phyloP scores from a whole-genome alignment of 2,113 vertebrate genomes.

The Amphilophus citrinellus region DNA sequence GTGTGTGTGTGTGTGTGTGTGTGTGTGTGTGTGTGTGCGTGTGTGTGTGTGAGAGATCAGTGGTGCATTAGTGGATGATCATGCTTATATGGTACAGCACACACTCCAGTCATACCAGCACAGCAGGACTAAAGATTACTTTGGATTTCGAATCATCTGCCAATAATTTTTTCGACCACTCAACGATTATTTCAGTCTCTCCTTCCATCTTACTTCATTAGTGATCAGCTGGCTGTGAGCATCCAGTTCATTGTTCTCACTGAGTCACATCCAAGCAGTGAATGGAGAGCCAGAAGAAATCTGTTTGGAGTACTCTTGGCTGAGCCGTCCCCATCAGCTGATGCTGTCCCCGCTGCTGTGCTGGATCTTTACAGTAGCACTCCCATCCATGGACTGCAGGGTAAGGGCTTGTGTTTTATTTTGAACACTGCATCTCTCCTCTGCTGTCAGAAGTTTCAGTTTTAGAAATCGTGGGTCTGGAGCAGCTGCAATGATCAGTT shows the following conservation, averaged over 20 bases:
- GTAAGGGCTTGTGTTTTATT: not conserved
- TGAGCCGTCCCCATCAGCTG: not conserved
- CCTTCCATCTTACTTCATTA: not conserved
- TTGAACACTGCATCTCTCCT: not conserved
- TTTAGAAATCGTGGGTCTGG: not conserved
- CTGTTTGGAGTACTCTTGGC: not conserved
- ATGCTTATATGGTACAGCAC: conserved; percentile 39
- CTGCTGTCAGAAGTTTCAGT: not conserved
- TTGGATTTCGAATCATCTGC: no score
- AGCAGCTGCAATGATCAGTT: not conserved
- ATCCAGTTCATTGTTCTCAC: not conserved
- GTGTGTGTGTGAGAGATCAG: conserved; percentile 1
- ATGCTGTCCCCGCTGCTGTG: not conserved
- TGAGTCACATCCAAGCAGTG: no score
- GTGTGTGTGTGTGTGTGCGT: conserved; percentile 12
- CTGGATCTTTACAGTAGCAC: no score
- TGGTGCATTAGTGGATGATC: conserved; percentile 26
- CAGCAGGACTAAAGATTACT: no score
- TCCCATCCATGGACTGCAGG: not conserved
- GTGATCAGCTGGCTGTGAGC: not conserved
- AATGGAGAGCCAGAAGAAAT: not conserved
- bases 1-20: not conserved
- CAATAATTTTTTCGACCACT: no score
- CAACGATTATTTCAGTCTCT: no score
- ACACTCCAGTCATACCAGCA: conserved; percentile 7